Evolutionary conservation across 1,140 invertebrate genomes (phyloP).

Genomic region (Dreissena polymorpha): DNA sequence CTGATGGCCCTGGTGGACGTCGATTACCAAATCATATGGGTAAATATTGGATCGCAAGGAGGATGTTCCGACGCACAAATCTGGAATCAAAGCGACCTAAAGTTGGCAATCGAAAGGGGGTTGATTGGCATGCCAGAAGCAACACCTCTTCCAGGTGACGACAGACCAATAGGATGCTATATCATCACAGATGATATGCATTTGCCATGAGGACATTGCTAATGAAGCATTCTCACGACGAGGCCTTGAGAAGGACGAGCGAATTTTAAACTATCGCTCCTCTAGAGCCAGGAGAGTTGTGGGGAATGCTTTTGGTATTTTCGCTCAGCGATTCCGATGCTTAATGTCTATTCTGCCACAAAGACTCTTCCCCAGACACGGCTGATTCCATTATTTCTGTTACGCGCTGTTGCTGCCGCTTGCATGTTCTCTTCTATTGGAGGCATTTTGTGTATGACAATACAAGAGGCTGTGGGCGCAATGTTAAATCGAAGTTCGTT

Average conservation of each 20-base stretch:
- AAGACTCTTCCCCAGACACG: no score
- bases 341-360: no score
- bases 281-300: slow-evolving; percentile 69
- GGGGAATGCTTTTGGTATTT: slow-evolving; percentile 65
- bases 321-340: no score
- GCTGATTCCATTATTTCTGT: no score
- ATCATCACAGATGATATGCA: slow-evolving; percentile 69
- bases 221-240: slow-evolving; percentile 64
- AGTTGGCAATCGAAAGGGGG: slow-evolving; percentile 41
- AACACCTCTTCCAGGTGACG: slow-evolving; percentile 46
- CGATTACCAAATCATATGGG: slow-evolving; percentile 12
- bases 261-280: slow-evolving; percentile 76
- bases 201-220: slow-evolving; percentile 59
- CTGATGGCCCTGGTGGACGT: slow-evolving; percentile 31
- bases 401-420: no score
- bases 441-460: no score
- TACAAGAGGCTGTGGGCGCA: no score
- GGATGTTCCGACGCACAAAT: slow-evolving; percentile 18
- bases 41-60: slow-evolving; percentile 28
- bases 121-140: slow-evolving; percentile 60
- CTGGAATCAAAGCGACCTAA: slow-evolving; percentile 36
- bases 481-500: no score
- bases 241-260: slow-evolving; percentile 53
- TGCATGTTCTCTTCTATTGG: no score
- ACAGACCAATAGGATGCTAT: slow-evolving; percentile 49